Evolutionary conservation across 2,113 vertebrate genomes (phyloP).

Genomic region (Vombatus ursinus): DNA sequence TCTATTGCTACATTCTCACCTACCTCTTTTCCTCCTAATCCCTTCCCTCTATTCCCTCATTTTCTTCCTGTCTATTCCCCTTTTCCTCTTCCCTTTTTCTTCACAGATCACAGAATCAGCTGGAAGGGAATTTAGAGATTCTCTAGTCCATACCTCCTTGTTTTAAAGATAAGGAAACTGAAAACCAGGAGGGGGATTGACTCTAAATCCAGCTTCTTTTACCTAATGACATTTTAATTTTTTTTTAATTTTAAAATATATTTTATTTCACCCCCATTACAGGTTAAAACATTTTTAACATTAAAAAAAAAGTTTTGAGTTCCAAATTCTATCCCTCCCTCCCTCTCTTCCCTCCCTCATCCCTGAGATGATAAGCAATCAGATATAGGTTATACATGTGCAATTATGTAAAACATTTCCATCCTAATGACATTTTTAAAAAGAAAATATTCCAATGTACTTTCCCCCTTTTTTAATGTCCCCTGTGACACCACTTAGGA

Average conservation of each 20-base stretch:
- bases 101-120: not conserved
- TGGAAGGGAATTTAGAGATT: not conserved
- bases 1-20: not conserved
- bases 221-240: not conserved
- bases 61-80: not conserved
- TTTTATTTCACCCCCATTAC: no score
- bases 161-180: not conserved
- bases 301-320: no score
- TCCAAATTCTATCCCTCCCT: no score
- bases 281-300: no score
- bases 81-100: not conserved
- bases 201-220: not conserved
- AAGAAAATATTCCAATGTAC: not conserved
- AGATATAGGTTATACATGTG: no score
- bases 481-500: not conserved
- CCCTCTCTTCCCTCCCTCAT: no score
- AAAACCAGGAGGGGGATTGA: not conserved
- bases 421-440: not conserved
- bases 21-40: not conserved
- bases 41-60: not conserved
- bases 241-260: not conserved
- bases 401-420: no score
- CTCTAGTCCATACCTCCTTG: not conserved
- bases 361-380: no score
- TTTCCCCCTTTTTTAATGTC: not conserved